Evolutionary conservation across 2,888 invertebrate genomes (phyloP).

Genomic region (Rhaphigaster nebulosa): DNA sequence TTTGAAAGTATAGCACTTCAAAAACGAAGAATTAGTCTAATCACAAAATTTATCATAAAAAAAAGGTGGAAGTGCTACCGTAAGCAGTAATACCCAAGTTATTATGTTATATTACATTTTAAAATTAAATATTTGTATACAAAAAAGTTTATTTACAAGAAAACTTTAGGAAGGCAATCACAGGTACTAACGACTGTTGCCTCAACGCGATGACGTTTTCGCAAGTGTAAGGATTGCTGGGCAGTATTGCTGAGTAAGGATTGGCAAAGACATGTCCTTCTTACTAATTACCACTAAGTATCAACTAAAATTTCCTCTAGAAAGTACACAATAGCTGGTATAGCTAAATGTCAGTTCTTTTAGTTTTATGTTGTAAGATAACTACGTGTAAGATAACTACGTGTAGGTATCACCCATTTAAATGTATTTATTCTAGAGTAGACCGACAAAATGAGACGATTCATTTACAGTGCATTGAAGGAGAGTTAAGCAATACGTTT

Average conservation of each 20-base stretch:
- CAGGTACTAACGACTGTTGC: not conserved
- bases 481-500: too few relatives aligned
- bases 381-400: too few relatives aligned
- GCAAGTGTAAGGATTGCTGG: not conserved
- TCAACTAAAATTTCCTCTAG: too few relatives aligned
- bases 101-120: too few relatives aligned
- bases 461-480: not conserved
- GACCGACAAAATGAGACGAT: not conserved
- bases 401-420: not conserved
- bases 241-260: not conserved
- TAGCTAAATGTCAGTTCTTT: not conserved
- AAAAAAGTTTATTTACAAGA: not conserved
- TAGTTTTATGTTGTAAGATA: not conserved
- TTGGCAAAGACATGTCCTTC: not conserved
- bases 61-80: too few relatives aligned
- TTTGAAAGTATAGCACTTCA: too few relatives aligned
- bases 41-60: too few relatives aligned
- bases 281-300: not conserved
- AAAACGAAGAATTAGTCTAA: too few relatives aligned
- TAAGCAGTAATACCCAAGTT: too few relatives aligned
- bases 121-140: too few relatives aligned
- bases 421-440: not conserved
- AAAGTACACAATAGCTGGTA: not conserved
- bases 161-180: not conserved
- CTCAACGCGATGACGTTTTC: not conserved